Evolutionary conservation across 2,888 invertebrate species (phyloP).

Genomic region (Parascotia fuliginaria): DNA sequence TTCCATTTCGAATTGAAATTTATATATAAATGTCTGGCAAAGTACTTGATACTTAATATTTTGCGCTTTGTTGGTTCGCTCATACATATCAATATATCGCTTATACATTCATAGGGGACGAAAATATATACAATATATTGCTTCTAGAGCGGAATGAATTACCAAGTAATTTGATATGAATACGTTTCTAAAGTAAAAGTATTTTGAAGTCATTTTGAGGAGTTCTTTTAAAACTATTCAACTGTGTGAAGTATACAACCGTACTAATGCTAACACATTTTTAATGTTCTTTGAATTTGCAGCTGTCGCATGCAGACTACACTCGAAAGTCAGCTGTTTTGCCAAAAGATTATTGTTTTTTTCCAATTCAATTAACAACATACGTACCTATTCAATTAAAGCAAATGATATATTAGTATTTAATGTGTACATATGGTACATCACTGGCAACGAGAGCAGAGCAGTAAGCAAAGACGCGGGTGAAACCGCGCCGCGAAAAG

Average conservation of each 20-base stretch:
- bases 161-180: background rate
- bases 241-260: slow-evolving; percentile 8
- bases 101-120: background rate
- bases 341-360: too few species aligned
- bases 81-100: background rate
- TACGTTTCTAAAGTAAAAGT: background rate
- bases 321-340: slow-evolving; percentile 25
- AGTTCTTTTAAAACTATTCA: slow-evolving; percentile 3
- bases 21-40: background rate
- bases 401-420: slow-evolving; percentile 9
- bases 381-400: slow-evolving; percentile 20
- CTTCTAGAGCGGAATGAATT: too few species aligned
- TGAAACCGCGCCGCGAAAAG: too few species aligned
- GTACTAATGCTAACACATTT: slow-evolving; percentile 63
- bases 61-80: background rate
- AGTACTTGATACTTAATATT: background rate
- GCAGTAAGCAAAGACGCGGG: too few species aligned
- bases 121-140: too few species aligned
- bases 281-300: slow-evolving; percentile 61
- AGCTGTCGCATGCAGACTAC: slow-evolving; percentile 35
- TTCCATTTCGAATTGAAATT: slow-evolving; percentile 16
- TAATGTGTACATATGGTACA: background rate
- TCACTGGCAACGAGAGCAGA: too few species aligned
- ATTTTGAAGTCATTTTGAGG: slow-evolving; percentile 3
- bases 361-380: too few species aligned